Conservation (phyloP, 2,888 invertebrate species). For the Melangyna quadrimaculata region DNA sequence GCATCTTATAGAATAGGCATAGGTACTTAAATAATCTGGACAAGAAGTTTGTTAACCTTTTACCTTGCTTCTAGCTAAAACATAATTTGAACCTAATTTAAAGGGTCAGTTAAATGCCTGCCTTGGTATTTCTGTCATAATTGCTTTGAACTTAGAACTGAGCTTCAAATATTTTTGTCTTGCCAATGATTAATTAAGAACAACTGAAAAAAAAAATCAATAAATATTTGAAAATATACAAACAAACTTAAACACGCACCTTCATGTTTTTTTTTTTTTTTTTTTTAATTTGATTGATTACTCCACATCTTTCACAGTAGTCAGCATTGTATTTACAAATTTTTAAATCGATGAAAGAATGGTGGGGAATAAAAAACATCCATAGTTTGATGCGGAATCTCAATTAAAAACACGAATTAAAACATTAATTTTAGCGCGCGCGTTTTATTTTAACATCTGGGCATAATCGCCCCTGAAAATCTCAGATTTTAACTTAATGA, state of each 20-base stretch:
- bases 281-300: constrained; percentile 35
- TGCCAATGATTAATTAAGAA: not conserved
- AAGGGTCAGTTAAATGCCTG: not conserved
- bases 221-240: not conserved
- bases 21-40: not conserved
- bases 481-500: not conserved
- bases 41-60: not conserved
- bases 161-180: not conserved
- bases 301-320: not conserved
- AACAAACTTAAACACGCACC: not conserved
- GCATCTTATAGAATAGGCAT: not conserved
- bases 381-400: not conserved
- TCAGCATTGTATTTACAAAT: not conserved
- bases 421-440: not conserved
- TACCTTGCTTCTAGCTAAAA: not conserved
- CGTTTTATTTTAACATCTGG: not conserved
- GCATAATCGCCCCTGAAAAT: constrained; percentile 22
- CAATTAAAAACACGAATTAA: not conserved
- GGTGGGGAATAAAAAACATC: no score
- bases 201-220: not conserved
- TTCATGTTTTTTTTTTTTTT: not conserved
- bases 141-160: not conserved
- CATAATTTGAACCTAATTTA: not conserved
- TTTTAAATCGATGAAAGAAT: no score
- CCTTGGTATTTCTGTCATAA: not conserved